A percentile compares a stretch with the other conserved stretches of the same genome.
phyloP scores from a whole-genome alignment of 2,113 vertebrate genomes.

The Planiliza haematocheilus region DNA sequence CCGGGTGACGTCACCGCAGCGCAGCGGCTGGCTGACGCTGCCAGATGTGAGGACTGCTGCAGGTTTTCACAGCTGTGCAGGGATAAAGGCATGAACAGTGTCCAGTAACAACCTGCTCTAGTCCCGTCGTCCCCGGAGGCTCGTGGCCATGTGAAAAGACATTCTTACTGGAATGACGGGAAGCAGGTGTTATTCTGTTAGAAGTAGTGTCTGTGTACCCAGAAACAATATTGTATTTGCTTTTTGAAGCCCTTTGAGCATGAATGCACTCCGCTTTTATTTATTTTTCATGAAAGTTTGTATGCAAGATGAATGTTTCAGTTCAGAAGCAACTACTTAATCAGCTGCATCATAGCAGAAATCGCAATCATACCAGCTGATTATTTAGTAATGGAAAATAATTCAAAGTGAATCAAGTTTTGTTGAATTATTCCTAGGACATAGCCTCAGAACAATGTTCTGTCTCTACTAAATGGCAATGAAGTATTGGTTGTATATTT shows the following conservation, averaged over 20 bases:
- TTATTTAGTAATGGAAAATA: no score
- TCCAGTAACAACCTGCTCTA: constrained; percentile 68
- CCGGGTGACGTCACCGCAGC: constrained; percentile 14
- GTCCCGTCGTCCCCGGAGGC: constrained; percentile 13
- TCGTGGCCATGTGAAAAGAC: constrained; percentile 10
- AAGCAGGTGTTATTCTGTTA: constrained; percentile 18
- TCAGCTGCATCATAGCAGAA: no score
- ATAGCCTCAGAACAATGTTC: not conserved
- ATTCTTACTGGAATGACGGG: not conserved
- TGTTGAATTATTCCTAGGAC: not conserved
- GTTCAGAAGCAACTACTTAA: no score
- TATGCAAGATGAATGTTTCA: no score
- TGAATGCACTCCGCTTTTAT: not conserved
- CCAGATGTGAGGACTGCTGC: constrained; percentile 58
- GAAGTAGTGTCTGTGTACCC: not conserved
- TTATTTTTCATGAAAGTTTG: not conserved
- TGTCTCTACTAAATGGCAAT: constrained; percentile 2
- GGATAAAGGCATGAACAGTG: constrained; percentile 40
- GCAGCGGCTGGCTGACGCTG: not conserved
- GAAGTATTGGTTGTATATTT: constrained; percentile 45
- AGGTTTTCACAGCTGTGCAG: constrained; percentile 70
- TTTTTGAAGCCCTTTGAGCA: not conserved
- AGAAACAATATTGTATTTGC: constrained; percentile 14
- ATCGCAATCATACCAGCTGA: no score
- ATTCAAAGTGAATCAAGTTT: no score